phyloP scores from a whole-genome alignment of 2,797 vertebrate genomes.

The Hemibagrus guttatus region DNA sequence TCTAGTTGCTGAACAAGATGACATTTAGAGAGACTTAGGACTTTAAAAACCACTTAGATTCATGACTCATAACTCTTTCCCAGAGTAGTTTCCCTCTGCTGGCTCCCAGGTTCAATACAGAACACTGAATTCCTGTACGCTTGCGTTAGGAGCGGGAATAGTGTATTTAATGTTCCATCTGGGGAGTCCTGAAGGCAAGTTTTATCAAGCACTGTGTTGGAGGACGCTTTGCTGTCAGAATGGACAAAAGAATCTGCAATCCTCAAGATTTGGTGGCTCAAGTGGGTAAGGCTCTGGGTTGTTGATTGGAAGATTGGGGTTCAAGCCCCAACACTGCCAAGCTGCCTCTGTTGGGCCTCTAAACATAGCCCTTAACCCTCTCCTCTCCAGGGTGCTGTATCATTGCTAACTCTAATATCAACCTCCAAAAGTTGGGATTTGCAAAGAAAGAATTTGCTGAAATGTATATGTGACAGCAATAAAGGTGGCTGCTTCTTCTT shows the following conservation, averaged over 20 bases:
- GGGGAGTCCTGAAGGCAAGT: neutral
- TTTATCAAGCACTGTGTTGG: neutral
- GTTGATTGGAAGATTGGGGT: no score
- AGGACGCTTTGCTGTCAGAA: neutral
- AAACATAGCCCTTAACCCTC: no score
- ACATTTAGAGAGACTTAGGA: conserved; percentile 4
- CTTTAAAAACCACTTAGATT: conserved; percentile 9
- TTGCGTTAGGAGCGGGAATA: neutral
- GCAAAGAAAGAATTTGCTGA: no score
- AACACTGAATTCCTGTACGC: neutral
- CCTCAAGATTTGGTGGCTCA: no score
- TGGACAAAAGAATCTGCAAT: neutral
- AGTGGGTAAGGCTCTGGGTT: no score
- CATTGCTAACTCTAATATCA: no score
- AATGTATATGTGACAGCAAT: no score
- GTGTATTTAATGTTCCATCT: neutral
- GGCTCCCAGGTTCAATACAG: neutral
- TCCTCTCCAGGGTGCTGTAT: no score
- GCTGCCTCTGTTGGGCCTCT: no score
- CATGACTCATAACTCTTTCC: conserved; percentile 6
- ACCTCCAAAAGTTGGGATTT: no score
- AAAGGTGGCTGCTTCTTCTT: no score
- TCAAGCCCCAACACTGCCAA: no score
- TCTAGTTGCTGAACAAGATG: neutral
- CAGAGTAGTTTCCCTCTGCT: neutral